Conservation (phyloP, 1,140 invertebrate genomes). For the Drosophila albomicans region DNA sequence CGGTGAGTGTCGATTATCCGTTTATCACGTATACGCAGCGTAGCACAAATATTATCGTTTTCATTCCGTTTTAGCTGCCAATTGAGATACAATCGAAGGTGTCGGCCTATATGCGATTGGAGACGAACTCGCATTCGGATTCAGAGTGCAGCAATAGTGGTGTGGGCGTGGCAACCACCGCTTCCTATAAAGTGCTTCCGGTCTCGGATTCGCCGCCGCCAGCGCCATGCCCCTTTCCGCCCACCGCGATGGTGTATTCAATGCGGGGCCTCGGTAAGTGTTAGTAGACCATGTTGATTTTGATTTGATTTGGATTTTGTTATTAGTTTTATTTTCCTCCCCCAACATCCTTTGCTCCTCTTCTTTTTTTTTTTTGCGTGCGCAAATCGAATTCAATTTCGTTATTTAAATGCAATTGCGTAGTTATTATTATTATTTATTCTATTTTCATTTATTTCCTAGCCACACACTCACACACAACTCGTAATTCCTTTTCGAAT, state of each 20-base stretch:
- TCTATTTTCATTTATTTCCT: slow-evolving; percentile 16
- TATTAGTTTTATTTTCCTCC: slow-evolving; percentile 7
- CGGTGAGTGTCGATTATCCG: slow-evolving; percentile 88
- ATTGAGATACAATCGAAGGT: slow-evolving; percentile 96
- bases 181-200: slow-evolving; percentile 85
- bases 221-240: slow-evolving; percentile 89
- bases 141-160: slow-evolving; percentile 83
- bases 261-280: slow-evolving; percentile 86
- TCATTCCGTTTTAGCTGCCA: slow-evolving; percentile 89
- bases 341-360: no score
- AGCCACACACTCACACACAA: slow-evolving; percentile 1
- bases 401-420: slow-evolving; percentile 14
- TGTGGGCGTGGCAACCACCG: slow-evolving; percentile 78
- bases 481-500: slow-evolving; percentile 5
- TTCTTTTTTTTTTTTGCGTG: no score
- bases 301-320: slow-evolving; percentile 9
- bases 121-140: slow-evolving; percentile 87
- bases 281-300: slow-evolving; percentile 85
- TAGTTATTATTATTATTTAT: slow-evolving; percentile 4
- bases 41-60: background rate
- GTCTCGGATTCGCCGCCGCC: slow-evolving; percentile 83
- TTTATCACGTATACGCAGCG: background rate
- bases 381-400: slow-evolving; percentile 12
- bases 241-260: slow-evolving; percentile 95
- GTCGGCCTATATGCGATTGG: slow-evolving; percentile 89